Conservation (phyloP, 2,113 vertebrate genomes). For the Rhizomys pruinosus region DNA sequence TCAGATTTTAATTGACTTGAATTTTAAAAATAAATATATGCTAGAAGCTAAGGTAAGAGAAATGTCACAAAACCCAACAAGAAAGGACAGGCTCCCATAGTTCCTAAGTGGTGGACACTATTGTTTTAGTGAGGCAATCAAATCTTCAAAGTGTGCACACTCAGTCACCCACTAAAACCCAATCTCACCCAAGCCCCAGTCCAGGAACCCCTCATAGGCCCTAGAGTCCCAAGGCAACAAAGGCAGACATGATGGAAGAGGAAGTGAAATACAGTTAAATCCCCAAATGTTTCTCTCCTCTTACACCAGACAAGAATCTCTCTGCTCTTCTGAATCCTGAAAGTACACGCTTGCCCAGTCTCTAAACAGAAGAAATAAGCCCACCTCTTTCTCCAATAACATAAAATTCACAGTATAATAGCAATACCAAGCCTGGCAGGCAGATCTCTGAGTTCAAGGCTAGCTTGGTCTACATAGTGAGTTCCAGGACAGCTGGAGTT, state of each 20-base stretch:
- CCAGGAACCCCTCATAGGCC: not conserved
- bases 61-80: conserved; percentile 34
- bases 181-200: not conserved
- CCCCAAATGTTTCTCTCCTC: not conserved
- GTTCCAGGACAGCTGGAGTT: too few relatives aligned
- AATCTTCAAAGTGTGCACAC: not conserved
- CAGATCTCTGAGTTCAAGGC: too few relatives aligned
- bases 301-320: not conserved
- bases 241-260: not conserved
- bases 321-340: not conserved
- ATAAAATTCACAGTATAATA: not conserved
- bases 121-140: not conserved
- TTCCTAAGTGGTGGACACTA: not conserved
- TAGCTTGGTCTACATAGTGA: too few relatives aligned
- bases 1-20: conserved; percentile 36
- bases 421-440: too few relatives aligned
- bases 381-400: not conserved
- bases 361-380: not conserved
- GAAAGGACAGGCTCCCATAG: not conserved
- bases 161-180: not conserved
- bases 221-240: not conserved
- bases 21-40: conserved; percentile 52
- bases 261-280: not conserved
- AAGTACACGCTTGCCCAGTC: not conserved
- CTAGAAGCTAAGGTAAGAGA: not conserved